A percentile compares a stretch with the other conserved stretches of the same genome.
phyloP scores from a whole-genome alignment of 2,888 invertebrate genomes.

The Drosophila glabriapex region DNA sequence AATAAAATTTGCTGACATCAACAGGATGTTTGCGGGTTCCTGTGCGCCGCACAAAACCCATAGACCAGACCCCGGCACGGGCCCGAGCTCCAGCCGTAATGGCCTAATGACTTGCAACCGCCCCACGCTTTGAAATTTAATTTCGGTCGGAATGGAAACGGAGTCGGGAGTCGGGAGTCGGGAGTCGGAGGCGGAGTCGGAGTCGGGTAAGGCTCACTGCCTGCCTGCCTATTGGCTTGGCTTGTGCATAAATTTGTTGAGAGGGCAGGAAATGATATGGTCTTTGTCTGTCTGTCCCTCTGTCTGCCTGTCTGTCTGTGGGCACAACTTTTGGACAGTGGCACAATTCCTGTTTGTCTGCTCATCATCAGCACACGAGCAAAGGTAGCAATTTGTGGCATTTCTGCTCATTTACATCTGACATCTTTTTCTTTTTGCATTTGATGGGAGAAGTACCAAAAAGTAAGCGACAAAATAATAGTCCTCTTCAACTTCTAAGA shows the following conservation, averaged over 20 bases:
- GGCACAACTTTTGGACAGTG: conserved; percentile 40
- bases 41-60: conserved; percentile 31
- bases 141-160: conserved; percentile 40
- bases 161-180: background rate
- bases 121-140: conserved; percentile 62
- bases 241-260: conserved; percentile 42
- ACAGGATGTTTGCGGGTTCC: conserved; percentile 78
- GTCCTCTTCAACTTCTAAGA: background rate
- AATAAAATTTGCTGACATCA: conserved; percentile 79
- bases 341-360: conserved; percentile 44
- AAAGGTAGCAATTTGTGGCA: conserved; percentile 19
- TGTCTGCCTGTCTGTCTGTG: conserved; percentile 13
- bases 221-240: conserved; percentile 40
- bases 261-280: conserved; percentile 55
- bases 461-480: too few relatives aligned
- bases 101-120: conserved; percentile 57
- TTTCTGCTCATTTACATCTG: conserved; percentile 36
- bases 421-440: background rate
- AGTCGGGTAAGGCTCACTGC: background rate
- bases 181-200: background rate
- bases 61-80: conserved; percentile 8
- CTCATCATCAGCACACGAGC: conserved; percentile 36
- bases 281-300: conserved; percentile 30
- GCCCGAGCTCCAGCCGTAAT: conserved; percentile 32
- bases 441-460: too few relatives aligned